phyloP scores from a whole-genome alignment of 2,888 invertebrate species.

The Meteorus colon region DNA sequence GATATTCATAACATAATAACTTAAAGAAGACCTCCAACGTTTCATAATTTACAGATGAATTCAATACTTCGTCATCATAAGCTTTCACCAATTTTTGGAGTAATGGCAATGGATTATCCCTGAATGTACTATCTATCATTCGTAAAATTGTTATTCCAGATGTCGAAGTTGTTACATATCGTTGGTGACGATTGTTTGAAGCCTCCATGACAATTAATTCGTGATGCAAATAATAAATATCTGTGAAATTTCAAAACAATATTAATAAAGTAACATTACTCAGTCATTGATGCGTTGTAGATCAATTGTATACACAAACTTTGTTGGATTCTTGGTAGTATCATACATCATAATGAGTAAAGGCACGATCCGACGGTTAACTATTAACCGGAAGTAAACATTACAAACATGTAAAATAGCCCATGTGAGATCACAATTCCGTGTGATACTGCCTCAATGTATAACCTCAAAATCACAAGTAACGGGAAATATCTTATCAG shows the following conservation, averaged over 20 bases:
- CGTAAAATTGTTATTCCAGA: constrained; percentile 54
- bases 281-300: not conserved
- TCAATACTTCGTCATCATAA: constrained; percentile 49
- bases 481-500: too few species aligned
- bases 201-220: constrained; percentile 55
- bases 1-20: constrained; percentile 60
- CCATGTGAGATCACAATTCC: not conserved
- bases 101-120: constrained; percentile 25
- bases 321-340: not conserved
- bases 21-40: constrained; percentile 53
- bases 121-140: constrained; percentile 35
- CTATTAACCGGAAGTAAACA: not conserved
- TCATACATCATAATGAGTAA: not conserved
- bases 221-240: not conserved
- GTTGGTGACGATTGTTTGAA: constrained; percentile 51
- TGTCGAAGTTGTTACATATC: constrained; percentile 53
- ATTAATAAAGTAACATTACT: not conserved
- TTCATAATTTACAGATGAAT: constrained; percentile 39
- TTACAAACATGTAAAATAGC: not conserved
- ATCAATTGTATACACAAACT: not conserved
- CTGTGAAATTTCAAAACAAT: not conserved
- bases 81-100: constrained; percentile 39
- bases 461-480: not conserved
- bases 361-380: not conserved
- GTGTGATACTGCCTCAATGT: not conserved